These are phyloP conservation scores for Stenolophus ochropezus DNA, from an alignment of 2,888 invertebrate genomes.

Conservation along the genomic window DNA sequence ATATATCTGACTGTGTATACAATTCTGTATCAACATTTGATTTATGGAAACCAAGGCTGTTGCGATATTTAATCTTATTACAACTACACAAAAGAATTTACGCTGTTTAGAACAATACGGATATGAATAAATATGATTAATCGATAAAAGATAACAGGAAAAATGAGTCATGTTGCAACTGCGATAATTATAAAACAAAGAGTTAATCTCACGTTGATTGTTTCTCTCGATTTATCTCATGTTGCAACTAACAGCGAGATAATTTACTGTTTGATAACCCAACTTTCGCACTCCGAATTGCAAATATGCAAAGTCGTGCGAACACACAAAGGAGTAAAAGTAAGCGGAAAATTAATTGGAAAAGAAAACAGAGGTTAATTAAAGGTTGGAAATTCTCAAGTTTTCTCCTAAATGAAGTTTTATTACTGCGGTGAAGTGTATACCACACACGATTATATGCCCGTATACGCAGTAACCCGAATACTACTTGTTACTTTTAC, in stretches of 20 bases:
- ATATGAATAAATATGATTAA: slow-evolving; percentile 18
- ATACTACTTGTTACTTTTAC: not conserved
- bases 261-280: slow-evolving; percentile 29
- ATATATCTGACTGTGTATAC: not conserved
- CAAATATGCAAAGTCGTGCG: slow-evolving; percentile 28
- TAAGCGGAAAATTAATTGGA: slow-evolving; percentile 16
- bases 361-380: slow-evolving; percentile 7
- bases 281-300: slow-evolving; percentile 38
- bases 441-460: not conserved
- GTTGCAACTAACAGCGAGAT: slow-evolving; percentile 9
- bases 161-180: slow-evolving; percentile 20
- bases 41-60: not conserved
- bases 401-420: slow-evolving; percentile 18
- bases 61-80: not conserved
- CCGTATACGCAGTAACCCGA: not conserved
- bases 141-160: slow-evolving; percentile 36
- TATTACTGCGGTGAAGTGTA: not conserved
- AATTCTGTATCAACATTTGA: not conserved
- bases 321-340: slow-evolving; percentile 12
- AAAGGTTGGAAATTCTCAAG: slow-evolving; percentile 17
- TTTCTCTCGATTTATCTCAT: slow-evolving; percentile 38
- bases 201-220: slow-evolving; percentile 33
- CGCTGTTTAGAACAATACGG: slow-evolving; percentile 1
- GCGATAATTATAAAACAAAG: slow-evolving; percentile 11
- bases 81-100: slow-evolving; percentile 1